Evolutionary conservation across 1,140 invertebrate genomes (phyloP), one percentile per base, ranked within the genome.

Genomic region (Bombus terrestris): DNA sequence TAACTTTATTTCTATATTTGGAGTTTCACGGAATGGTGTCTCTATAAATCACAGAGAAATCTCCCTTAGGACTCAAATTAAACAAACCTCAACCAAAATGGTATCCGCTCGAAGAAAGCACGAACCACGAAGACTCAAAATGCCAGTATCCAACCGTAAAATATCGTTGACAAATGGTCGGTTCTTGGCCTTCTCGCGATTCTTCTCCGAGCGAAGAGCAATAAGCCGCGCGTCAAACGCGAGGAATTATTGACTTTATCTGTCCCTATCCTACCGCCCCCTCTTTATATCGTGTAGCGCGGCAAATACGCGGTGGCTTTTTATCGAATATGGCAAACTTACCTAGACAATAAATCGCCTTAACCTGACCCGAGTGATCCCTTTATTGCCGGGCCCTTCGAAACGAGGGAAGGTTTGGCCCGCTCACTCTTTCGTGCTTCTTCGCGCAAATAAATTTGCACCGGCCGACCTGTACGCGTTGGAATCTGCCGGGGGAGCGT

Each of bases 381-480:
- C 74, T 83, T 86, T 86, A 86, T 86, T 72, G 81, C 43, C 74
- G 64, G 53, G 53, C 66, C 57, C 28, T 66, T 83, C 57, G 73
- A 62, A 73, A 83, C 73, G 66, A 57, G 68, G 80, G 57, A 25
- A 53, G 32, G 39, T 43, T 25, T 41, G 32, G 22, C 13, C 28
- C 32, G 39, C 47, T 74, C 80, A 37, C 80, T 82, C 85, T 86
- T 86, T 86, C 85, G 28, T 83, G 68, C 74, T 37, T 41, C 74
- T 83, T 83, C 53, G 81, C 74, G 81, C 85, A 86, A 86, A 86
- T 86, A 86, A 86, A 86, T 86, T 86, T 86, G 85, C 81, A 77
- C 73, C 74, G 85, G 76, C 62, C 79, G 35, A 13, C 43, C 53
- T 64, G 73, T 53, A 83, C 81, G 57, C 81, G 57, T 37, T 64